A percentile compares a stretch with the other conserved stretches of the same genome.
Conservation (phyloP, 2,888 invertebrate species). For the Phytoseiulus persimilis region DNA sequence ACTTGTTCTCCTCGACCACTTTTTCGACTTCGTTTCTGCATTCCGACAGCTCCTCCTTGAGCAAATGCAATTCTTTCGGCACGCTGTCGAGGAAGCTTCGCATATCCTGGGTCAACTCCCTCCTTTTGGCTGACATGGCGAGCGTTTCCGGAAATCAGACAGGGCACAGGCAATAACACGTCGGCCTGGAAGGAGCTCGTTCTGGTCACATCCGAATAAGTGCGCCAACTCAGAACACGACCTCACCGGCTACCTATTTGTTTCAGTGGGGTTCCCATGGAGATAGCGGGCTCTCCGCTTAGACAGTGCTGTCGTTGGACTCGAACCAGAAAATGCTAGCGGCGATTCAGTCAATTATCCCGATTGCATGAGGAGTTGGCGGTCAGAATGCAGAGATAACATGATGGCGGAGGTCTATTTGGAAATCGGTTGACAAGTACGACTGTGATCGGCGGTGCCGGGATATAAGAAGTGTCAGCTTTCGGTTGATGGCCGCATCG, state of each 20-base stretch:
- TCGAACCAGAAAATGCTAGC: neutral
- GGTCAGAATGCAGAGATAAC: too few species aligned
- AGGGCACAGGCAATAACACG: neutral
- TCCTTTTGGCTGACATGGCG: neutral
- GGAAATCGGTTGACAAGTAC: too few species aligned
- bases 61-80: conserved; percentile 17
- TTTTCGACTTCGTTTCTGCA: conserved; percentile 1
- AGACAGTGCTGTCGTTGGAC: neutral
- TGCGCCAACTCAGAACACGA: neutral
- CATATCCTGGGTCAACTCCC: neutral
- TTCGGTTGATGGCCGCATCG: too few species aligned
- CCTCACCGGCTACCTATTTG: neutral
- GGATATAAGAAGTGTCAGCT: too few species aligned
- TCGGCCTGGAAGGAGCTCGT: neutral
- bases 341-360: neutral
- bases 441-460: too few species aligned
- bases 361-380: too few species aligned
- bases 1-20: conserved; percentile 26
- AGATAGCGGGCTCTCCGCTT: neutral
- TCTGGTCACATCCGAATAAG: neutral
- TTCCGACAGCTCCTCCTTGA: neutral
- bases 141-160: neutral
- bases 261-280: neutral
- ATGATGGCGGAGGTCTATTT: too few species aligned
- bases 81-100: neutral